Evolutionary conservation across 2,797 vertebrate genomes (phyloP).

Genomic region (Hozukius guyotensis): DNA sequence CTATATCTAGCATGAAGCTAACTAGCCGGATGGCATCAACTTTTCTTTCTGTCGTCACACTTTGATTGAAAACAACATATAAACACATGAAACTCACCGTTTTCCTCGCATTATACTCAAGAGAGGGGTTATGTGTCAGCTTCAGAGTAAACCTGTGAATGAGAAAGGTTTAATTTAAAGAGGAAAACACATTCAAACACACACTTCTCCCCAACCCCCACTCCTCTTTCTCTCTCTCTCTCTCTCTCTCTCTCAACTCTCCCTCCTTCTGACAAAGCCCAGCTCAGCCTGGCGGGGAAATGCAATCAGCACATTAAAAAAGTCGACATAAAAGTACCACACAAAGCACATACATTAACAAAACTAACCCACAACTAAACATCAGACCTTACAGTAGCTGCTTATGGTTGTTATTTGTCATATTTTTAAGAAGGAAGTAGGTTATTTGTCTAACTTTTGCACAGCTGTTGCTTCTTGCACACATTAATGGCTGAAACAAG

Average conservation of each 20-base stretch:
- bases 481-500: too few species aligned
- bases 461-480: too few species aligned
- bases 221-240: conserved; percentile 14
- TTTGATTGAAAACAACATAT: conserved; percentile 10
- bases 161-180: conserved; percentile 19
- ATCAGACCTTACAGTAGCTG: rapidly evolving
- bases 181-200: conserved; percentile 26
- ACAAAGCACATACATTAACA: rapidly evolving
- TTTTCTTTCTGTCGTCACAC: conserved; percentile 31
- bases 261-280: conserved; percentile 79
- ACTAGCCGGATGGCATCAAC: conserved; percentile 59
- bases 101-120: conserved; percentile 85
- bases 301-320: neutral
- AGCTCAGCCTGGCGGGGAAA: conserved; percentile 68
- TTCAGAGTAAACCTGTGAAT: conserved; percentile 70
- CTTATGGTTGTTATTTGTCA: rapidly evolving
- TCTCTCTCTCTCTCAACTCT: neutral
- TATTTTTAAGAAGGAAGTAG: neutral
- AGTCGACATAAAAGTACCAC: conserved; percentile 18
- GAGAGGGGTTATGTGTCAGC: neutral
- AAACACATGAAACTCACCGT: conserved; percentile 76
- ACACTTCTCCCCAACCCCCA: conserved; percentile 79
- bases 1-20: conserved; percentile 56
- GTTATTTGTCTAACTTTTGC: neutral
- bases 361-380: rapidly evolving